Conservation (phyloP, 2,113 vertebrate genomes). For the Stegastes partitus region DNA sequence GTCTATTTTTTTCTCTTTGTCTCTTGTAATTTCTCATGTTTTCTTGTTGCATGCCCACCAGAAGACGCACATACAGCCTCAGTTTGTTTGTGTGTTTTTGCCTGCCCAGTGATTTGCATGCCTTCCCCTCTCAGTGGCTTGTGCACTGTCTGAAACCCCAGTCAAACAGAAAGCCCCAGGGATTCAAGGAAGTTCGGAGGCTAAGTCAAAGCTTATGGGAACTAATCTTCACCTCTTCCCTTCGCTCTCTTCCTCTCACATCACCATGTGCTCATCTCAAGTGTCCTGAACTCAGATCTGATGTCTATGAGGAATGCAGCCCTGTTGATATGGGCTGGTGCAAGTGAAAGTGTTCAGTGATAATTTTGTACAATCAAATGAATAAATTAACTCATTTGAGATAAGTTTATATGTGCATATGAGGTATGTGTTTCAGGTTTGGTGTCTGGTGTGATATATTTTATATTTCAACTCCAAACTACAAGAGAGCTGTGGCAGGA, state of each 20-base stretch:
- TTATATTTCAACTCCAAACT: too few species aligned
- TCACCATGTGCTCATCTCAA: constrained; percentile 54
- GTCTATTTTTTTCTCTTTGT: not conserved
- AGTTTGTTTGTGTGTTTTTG: constrained; percentile 7
- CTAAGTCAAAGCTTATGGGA: constrained; percentile 83
- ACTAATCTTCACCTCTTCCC: constrained; percentile 70
- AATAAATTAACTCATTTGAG: too few species aligned
- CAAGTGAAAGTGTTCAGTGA: not conserved
- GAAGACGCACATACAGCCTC: not conserved
- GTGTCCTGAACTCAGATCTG: constrained; percentile 36
- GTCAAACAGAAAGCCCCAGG: constrained; percentile 51
- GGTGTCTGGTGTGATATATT: too few species aligned
- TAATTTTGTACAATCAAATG: not conserved
- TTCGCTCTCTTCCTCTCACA: constrained; percentile 66
- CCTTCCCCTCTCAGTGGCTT: constrained; percentile 29
- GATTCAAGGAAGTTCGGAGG: constrained; percentile 60
- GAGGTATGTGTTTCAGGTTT: too few species aligned
- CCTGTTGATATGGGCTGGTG: constrained; percentile 10
- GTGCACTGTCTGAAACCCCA: constrained; percentile 29
- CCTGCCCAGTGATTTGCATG: constrained; percentile 43
- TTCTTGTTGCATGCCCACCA: not conserved
- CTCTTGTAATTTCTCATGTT: constrained; percentile 1
- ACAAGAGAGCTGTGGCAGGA: too few species aligned
- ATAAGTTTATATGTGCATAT: too few species aligned
- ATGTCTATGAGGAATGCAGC: constrained; percentile 49